These are phyloP conservation scores for Chouioia cunea DNA, from an alignment of 2,888 invertebrate species.

Conservation along the genomic window DNA sequence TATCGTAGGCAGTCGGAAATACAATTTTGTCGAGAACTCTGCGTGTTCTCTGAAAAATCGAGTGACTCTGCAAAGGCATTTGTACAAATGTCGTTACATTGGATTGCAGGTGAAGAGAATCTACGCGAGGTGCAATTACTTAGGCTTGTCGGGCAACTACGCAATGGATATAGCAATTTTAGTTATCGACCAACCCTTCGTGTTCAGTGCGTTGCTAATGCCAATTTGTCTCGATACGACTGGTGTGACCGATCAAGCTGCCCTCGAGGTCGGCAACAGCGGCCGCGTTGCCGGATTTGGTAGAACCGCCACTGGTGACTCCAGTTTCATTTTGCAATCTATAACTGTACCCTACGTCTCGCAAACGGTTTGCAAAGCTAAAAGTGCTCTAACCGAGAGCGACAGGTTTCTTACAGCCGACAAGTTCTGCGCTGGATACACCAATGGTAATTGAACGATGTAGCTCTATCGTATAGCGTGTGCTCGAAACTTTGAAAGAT, in stretches of 20 bases:
- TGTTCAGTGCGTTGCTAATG: constrained; percentile 55
- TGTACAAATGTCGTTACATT: not conserved
- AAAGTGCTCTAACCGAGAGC: constrained; percentile 47
- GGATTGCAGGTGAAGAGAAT: constrained; percentile 59
- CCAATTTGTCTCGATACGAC: constrained; percentile 61
- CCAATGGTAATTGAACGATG: constrained; percentile 63
- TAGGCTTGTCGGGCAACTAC: constrained; percentile 60
- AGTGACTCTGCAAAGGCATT: not conserved
- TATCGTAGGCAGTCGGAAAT: not conserved
- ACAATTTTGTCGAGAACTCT: not conserved
- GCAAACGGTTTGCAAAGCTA: constrained; percentile 53
- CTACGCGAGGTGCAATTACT: constrained; percentile 57
- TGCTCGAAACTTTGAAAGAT: not conserved
- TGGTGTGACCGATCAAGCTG: constrained; percentile 48
- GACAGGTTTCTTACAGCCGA: constrained; percentile 60
- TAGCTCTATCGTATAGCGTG: no score
- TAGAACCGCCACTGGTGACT: constrained; percentile 55
- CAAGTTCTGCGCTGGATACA: constrained; percentile 67
- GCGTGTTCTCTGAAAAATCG: not conserved
- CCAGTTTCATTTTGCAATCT: constrained; percentile 59
- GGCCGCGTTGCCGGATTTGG: constrained; percentile 65
- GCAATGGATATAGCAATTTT: constrained; percentile 62
- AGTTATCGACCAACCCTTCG: constrained; percentile 54
- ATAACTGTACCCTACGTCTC: constrained; percentile 61
- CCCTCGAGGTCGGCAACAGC: constrained; percentile 54